Evolutionary conservation across 2,113 vertebrate species (phyloP), one percentile per base, ranked within the genome.

Genomic region (Siniperca knerii): DNA sequence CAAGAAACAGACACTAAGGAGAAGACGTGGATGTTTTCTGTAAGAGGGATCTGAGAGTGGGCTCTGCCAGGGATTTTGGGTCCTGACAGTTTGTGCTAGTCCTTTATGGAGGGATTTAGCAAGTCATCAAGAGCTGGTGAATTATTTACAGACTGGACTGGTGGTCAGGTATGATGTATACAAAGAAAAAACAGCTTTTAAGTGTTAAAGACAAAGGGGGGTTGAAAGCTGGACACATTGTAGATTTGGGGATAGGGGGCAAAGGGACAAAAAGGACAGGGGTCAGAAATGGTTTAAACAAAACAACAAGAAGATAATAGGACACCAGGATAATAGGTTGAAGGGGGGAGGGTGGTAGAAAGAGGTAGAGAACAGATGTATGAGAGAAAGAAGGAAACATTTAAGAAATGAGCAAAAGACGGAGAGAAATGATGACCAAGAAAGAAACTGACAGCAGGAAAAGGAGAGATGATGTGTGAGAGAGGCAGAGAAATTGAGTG

Each of bases 1-100:
- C 89, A 92, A 94, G 92, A 93, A 94, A 95, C 91, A 91, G 91
- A 92, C 90, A 83, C 66, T 84, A 80, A 58, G 78, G 60, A 42
- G 70, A 70, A 37, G 77, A n/a, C 9, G 50, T 54, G 46, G 42
- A 18, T 2, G 12, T 48, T 35, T 77, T 80, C 46, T 73, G 21
- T 71, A 15, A 61, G 71, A 62, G 18, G 64, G 12, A 40, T 57
- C 50, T 74, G 12, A 66, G 54, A 57, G 42, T 40, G 72, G 6
- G 74, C 61, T 85, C n/a, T 67, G 57, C 20, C 50, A 23, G 40
- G 15, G 70, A 21, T 21, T 25, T 21, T 42, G 54, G 73, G 48
- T 79, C 60, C 25, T 75, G 37, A 68, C 67, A 79, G 65, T 37
- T 61, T 48, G 16, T 68, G 12, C 20, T 71, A 66, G 55, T 52